Base-by-base conservation (phyloP, 2,113 vertebrate species). In the Ciconia stormi region DNA sequence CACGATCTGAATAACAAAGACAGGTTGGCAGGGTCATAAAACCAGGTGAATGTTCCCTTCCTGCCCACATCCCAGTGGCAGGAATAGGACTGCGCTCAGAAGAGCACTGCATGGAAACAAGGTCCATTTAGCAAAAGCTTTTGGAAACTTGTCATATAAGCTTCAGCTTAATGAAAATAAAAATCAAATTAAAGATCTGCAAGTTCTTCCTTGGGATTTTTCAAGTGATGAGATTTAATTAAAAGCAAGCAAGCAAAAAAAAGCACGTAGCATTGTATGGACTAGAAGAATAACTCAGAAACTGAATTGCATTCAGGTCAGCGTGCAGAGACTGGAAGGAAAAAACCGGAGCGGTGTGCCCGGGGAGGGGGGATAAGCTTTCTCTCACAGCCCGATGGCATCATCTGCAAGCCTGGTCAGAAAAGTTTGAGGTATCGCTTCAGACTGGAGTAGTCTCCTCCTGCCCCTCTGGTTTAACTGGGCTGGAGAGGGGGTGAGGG, bases 161-260 rank as follows among this genome's bases (percentile, higher is more conserved):
- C 59, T 90, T 67, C 44, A 73, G 59, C 79, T 40, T 72, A 90
- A 93, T 82, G 72, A 93, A 95, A 94, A 93, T 52, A 87, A 95
- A 95, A 93, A 94, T 76, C 81, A 90, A 83, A 90, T 90, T 78
- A 77, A 90, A 84, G 82, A 65, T 22, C 74, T 16, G 67, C 32
- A 44, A 81, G 66, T 19, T 34, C 82, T 71, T 94, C 85, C 92
- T 40, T 84, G 94, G 92, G 95, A 90, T 89, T 94, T 94, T 91
- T 83, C 76, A 56, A 74, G 72, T 82, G 87, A 91, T 72, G 90
- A 83, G 77, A 76, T 67, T 92, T 92, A 94, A 93, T 92, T 90
- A 97, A 89, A 95, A 93, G 52, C 19, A 46, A 92, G 76, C 30
- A 73, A 72, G 40, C 16, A 18, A 36, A 49, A 59, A 69, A 22